Evolutionary conservation across 2,888 invertebrate genomes (phyloP), one percentile per base, ranked within the genome.

Genomic region (Eudasyphora cyanicolor): DNA sequence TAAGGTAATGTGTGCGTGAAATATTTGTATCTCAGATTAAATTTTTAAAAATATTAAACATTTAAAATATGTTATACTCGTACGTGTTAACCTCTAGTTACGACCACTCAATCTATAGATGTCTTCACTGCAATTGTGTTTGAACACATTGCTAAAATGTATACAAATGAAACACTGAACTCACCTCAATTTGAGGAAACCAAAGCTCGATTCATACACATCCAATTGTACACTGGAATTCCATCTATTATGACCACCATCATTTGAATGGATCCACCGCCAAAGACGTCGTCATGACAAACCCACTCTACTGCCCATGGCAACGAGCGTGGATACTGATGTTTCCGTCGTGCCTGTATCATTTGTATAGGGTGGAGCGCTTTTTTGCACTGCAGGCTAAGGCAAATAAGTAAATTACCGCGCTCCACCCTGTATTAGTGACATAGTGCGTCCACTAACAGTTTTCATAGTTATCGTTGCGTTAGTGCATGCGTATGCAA

Each of bases 171-270:
- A 21, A 70, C 5, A 51, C 24, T 73, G n/a, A 29, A 85, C 88
- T 89, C 82, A 92, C 92, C 91, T 91, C 89, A 70, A 89, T 87
- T 79, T 88, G 89, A 81, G 89, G 89, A 86, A 91, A 89, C 87
- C 89, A 89, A 88, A 90, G 87, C 86, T 90, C 90, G 84, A 91
- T 88, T 89, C 88, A 32, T 89, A 89, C 73, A 87, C 89, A 82
- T 85, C 90, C 85, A 89, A 84, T 79, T 90, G 89, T 79, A 89
- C 89, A 62, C 90, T 90, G 71, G 89, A 87, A 0, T 87, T 82
- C 6, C 87, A 86, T 62, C 87, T 80, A 82, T 82, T 80, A 0
- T 87, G 82, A 1, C 86, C 84, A 38, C 86, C 86, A 73, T 85
- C 45, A 32, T n/a, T n/a, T n/a, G n/a, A 38, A 17, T 42, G n/a